Conservation (phyloP, 2,113 vertebrate species). For the Rana temporaria region DNA sequence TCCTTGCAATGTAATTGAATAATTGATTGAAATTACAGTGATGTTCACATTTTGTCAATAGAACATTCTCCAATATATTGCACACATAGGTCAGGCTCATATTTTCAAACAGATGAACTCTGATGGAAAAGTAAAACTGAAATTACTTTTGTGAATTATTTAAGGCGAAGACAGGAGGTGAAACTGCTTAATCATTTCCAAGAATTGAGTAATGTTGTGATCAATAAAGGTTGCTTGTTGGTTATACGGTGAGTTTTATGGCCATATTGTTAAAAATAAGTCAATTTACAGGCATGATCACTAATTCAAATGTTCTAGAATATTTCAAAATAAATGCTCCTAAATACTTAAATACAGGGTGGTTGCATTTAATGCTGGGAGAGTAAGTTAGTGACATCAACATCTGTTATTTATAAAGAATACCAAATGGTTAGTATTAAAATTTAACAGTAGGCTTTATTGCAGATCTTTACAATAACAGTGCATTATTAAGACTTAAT, state of each 20-base stretch:
- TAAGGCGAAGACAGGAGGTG: conserved; percentile 61
- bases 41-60: conserved; percentile 31
- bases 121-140: conserved; percentile 53
- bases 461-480: background rate
- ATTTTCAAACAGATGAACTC: conserved; percentile 24
- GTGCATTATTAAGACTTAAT: background rate
- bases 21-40: conserved; percentile 25
- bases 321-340: conserved; percentile 49
- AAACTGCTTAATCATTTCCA: conserved; percentile 63
- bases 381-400: background rate
- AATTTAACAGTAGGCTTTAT: background rate
- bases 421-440: background rate
- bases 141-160: conserved; percentile 66
- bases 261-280: conserved; percentile 62
- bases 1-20: conserved; percentile 14
- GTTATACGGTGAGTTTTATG: conserved; percentile 59
- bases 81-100: conserved; percentile 38
- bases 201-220: conserved; percentile 49
- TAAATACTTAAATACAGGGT: background rate
- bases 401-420: conserved; percentile 6
- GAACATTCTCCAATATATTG: conserved; percentile 39
- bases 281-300: conserved; percentile 60
- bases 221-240: conserved; percentile 63
- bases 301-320: conserved; percentile 63
- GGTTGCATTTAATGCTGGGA: background rate